Conservation (phyloP, 2,888 invertebrate species). For the Ophion slaviceki region DNA sequence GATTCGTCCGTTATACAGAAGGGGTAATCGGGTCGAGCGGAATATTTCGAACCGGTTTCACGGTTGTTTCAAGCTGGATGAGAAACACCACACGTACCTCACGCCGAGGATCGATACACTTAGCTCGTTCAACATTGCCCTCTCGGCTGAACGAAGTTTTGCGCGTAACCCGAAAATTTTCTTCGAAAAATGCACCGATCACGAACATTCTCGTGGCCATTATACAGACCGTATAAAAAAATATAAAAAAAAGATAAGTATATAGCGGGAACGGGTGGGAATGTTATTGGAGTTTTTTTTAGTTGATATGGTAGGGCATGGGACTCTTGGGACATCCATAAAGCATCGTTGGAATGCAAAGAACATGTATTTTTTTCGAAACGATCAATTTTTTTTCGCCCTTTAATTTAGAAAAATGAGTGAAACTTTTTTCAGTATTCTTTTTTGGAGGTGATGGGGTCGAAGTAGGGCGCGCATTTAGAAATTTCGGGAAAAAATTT, state of each 20-base stretch:
- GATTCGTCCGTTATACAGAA: conserved; percentile 69
- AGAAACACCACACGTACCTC: conserved; percentile 36
- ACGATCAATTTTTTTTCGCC: background rate
- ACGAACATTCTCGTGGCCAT: background rate
- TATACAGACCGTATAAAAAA: background rate
- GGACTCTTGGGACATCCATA: background rate
- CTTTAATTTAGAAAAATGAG: no score
- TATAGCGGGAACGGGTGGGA: background rate
- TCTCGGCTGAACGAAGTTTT: conserved; percentile 45
- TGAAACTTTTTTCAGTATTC: no score
- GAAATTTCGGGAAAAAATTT: no score
- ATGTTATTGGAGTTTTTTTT: no score
- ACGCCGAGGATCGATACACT: conserved; percentile 50
- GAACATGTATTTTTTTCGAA: background rate
- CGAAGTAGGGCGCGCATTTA: no score
- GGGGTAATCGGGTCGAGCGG: conserved; percentile 66
- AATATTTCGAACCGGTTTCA: conserved; percentile 69
- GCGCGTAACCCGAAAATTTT: conserved; percentile 12
- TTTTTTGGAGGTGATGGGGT: no score
- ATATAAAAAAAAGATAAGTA: no score
- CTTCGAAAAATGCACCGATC: background rate
- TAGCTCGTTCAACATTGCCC: conserved; percentile 23
- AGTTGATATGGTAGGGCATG: background rate
- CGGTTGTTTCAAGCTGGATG: conserved; percentile 56
- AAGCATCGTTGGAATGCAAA: background rate